Conservation (phyloP, 2,888 invertebrate species). For the Ligdia adustata region DNA sequence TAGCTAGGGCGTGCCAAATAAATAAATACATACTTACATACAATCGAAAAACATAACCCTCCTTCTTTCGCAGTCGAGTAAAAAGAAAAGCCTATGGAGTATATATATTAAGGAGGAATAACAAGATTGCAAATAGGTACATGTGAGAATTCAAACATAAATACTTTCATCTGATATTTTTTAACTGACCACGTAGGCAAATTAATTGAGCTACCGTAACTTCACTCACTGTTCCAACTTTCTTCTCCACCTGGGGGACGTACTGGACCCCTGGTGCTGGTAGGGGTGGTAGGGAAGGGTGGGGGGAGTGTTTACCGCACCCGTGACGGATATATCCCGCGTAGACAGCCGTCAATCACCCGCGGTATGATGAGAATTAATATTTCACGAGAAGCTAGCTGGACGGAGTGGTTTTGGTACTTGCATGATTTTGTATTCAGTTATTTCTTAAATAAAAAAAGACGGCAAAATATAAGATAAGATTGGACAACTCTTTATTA, state of each 20-base stretch:
- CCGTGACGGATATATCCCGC: slow-evolving; percentile 81
- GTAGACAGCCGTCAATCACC: slow-evolving; percentile 80
- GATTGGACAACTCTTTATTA: no score
- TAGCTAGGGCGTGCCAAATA: no score
- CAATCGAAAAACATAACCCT: no score
- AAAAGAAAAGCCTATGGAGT: no score
- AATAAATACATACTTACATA: no score
- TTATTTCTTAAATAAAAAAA: not conserved
- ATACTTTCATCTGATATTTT: no score
- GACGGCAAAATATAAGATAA: no score
- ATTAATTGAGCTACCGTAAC: not conserved
- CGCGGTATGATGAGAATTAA: slow-evolving; percentile 71
- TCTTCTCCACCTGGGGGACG: slow-evolving; percentile 18
- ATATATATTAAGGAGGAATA: no score
- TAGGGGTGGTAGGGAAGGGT: slow-evolving; percentile 30
- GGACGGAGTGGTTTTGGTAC: slow-evolving; percentile 43
- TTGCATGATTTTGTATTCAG: slow-evolving; percentile 18
- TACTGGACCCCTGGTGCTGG: slow-evolving; percentile 27
- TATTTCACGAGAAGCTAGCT: slow-evolving; percentile 33
- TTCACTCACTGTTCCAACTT: slow-evolving; percentile 10
- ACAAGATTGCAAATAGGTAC: no score
- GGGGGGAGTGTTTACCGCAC: slow-evolving; percentile 64
- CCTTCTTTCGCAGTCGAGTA: no score
- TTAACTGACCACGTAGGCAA: no score
- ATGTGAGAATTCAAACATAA: no score